A percentile compares a stretch with the other conserved stretches of the same genome.
phyloP scores from a whole-genome alignment of 2,113 vertebrate species.

The Elephas maximus region DNA sequence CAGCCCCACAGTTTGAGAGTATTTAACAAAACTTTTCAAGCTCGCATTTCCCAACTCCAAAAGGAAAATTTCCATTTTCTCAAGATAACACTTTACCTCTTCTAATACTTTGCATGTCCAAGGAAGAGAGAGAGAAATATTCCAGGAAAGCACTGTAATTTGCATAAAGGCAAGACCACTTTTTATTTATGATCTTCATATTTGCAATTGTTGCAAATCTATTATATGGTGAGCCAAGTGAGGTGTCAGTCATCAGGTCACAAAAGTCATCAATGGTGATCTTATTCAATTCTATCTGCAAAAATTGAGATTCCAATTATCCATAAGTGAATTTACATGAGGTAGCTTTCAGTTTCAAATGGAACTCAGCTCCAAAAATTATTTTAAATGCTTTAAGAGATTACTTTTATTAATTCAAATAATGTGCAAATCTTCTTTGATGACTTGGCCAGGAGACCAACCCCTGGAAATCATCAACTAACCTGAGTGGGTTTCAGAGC shows the following conservation, averaged over 20 bases:
- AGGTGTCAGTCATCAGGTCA: conserved; percentile 82
- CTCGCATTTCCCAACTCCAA: neutral
- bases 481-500: neutral
- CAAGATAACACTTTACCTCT: conserved; percentile 80
- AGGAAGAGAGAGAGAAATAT: conserved; percentile 85
- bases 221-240: conserved; percentile 78
- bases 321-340: neutral
- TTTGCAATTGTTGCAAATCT: conserved; percentile 81
- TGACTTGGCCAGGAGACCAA: neutral
- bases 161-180: conserved; percentile 81
- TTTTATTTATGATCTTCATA: conserved; percentile 77
- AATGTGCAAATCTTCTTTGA: conserved; percentile 12
- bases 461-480: neutral
- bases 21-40: neutral
- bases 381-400: neutral
- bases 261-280: conserved; percentile 88
- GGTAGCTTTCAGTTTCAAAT: neutral
- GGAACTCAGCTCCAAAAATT: neutral
- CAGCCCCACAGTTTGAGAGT: neutral
- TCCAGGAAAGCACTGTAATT: conserved; percentile 82
- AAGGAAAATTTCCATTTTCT: neutral
- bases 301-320: neutral
- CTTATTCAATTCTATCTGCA: conserved; percentile 80
- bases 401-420: neutral
- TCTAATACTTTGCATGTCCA: conserved; percentile 69